A percentile compares a stretch with the other conserved stretches of the same genome.
These are phyloP conservation scores for Pseudolaguvia tuberculata DNA, from an alignment of 2,113 vertebrate genomes.

Conservation along the genomic window DNA sequence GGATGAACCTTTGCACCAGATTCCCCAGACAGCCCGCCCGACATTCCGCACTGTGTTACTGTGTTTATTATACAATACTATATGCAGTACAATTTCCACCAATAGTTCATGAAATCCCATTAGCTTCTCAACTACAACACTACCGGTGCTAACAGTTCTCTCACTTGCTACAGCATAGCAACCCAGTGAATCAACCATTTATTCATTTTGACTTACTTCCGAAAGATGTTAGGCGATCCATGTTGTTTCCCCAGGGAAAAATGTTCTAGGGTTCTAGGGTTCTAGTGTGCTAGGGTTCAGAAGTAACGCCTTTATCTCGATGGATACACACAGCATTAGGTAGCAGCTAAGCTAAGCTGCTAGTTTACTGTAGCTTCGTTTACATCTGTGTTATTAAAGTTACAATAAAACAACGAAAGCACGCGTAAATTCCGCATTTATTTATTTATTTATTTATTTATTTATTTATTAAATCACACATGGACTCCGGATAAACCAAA, in stretches of 20 bases:
- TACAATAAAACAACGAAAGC: background rate
- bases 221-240: slow-evolving; percentile 87
- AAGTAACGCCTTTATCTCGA: background rate
- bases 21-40: background rate
- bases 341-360: background rate
- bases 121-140: background rate
- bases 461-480: background rate
- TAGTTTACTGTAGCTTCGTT: background rate
- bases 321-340: background rate
- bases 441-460: background rate
- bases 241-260: slow-evolving; percentile 44
- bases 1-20: background rate
- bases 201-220: slow-evolving; percentile 74
- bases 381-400: background rate
- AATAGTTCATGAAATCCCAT: no score
- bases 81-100: background rate
- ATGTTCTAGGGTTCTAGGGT: background rate
- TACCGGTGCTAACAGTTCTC: background rate
- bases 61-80: background rate
- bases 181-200: background rate
- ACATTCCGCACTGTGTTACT: background rate
- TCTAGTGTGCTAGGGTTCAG: background rate
- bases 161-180: background rate
- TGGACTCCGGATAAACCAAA: background rate
- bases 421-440: background rate